Base-by-base conservation (phyloP, 2,797 vertebrate species). In the Coreius guichenoti region DNA sequence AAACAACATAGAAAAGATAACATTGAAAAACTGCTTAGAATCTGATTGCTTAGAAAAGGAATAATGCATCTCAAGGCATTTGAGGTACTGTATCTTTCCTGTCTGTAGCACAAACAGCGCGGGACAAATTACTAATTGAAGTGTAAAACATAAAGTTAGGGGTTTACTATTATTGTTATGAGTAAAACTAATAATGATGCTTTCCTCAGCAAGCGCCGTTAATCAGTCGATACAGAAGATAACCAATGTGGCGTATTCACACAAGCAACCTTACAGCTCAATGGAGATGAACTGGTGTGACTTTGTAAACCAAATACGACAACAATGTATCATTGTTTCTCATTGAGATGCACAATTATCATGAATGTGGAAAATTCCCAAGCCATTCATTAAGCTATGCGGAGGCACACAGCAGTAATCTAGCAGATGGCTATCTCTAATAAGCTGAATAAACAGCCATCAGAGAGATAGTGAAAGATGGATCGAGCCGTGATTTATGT, bases 351-450 rank as follows among this genome's bases (percentile, higher is more conserved):
- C 58, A 67, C 84, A 83, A 90, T 88, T 86, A 86, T 78, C 80
- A 82, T 86, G 89, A 92, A 90, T 88, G 88, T 91, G 88, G 90
- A 92, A 91, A 89, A 79, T 86, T 92, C 87, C 47, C 88, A 84
- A 13, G 58, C 84, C 89, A 87, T 86, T 90, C 87, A 90, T 91
- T 91, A 90, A 56, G 72, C 56, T 87, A 86, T 75, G 89, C 90
- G 87, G 90, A 89, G 89, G 87, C 90, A 89, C 91, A 81, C 61
- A 39, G 83, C 87, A 92, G 92, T 93, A 91, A 88, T 87, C 91
- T 68, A 93, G 80, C 92, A 93, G 93, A 93, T 93, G 93, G 92
- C 93, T 93, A 94, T 90, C 89, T 90, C 92, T 86, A 90, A 90
- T 88, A 86, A 86, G 33, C 86, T 69, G 85, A 87, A 85, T 77